phyloP scores from a whole-genome alignment of 2,797 vertebrate species.

The Rhincodon typus region DNA sequence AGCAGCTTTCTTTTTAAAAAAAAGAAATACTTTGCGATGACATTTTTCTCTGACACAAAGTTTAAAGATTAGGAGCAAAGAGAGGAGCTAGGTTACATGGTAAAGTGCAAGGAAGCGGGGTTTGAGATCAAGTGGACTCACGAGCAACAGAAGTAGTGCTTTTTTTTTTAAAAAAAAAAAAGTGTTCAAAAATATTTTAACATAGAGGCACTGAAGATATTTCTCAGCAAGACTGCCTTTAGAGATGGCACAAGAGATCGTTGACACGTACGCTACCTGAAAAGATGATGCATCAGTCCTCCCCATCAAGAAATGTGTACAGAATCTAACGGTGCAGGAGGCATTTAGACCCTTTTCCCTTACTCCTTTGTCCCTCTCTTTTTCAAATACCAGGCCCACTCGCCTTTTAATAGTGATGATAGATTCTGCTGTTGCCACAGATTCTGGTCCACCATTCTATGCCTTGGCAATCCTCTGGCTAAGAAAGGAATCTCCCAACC shows the following conservation, averaged over 20 bases:
- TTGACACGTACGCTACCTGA: background rate
- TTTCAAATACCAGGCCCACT: background rate
- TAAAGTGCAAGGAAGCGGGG: background rate
- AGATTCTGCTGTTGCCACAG: too few relatives aligned
- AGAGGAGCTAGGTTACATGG: background rate
- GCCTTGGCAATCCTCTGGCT: background rate
- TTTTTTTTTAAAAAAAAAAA: background rate
- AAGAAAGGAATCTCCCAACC: background rate
- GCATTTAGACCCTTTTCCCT: background rate
- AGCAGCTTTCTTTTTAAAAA: background rate
- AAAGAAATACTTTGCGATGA: background rate
- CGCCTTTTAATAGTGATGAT: background rate
- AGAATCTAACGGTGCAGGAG: background rate
- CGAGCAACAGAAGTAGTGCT: background rate
- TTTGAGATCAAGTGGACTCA: background rate
- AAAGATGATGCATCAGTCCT: background rate
- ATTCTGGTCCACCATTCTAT: background rate
- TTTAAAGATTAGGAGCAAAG: background rate
- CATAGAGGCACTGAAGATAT: background rate
- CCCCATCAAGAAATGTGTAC: background rate
- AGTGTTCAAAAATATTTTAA: background rate
- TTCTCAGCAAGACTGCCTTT: background rate
- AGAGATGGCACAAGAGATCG: background rate
- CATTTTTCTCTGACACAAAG: background rate
- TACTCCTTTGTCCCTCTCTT: background rate